Percentiles rank a stretch among this genome's conserved stretches.
These are phyloP conservation scores for Acleris laterana DNA, from an alignment of 2,888 invertebrate genomes.

Conservation along the genomic window DNA sequence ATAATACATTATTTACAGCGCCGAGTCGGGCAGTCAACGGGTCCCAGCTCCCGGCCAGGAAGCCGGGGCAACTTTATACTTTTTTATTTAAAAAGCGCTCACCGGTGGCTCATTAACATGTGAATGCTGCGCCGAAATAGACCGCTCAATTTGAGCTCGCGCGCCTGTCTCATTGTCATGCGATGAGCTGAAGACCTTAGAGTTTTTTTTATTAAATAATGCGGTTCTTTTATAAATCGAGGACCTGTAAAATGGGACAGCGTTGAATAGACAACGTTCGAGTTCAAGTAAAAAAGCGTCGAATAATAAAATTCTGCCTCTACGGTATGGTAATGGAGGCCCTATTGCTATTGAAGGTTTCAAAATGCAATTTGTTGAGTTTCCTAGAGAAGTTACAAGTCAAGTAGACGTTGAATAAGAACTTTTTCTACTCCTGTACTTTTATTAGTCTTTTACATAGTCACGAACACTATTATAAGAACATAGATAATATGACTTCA, in stretches of 20 bases:
- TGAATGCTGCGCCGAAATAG: constrained; percentile 16
- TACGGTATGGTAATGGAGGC: too few relatives aligned
- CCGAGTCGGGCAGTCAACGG: not conserved
- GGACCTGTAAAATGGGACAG: not conserved
- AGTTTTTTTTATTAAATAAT: constrained; percentile 7
- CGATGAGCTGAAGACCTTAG: constrained; percentile 5
- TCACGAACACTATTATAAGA: too few relatives aligned
- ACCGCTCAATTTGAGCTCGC: constrained; percentile 22
- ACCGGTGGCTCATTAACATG: constrained; percentile 15
- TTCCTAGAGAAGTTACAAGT: too few relatives aligned
- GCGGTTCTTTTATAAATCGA: constrained; percentile 9
- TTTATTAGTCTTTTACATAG: too few relatives aligned
- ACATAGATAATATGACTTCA: too few relatives aligned
- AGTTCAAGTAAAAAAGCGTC: too few relatives aligned
- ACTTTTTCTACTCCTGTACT: too few relatives aligned
- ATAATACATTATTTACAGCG: constrained; percentile 32
- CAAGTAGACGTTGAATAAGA: too few relatives aligned
- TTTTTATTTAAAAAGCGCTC: constrained; percentile 10
- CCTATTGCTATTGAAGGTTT: too few relatives aligned
- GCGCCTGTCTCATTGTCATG: constrained; percentile 13
- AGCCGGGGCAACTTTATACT: constrained; percentile 8
- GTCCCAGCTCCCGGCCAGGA: constrained; percentile 7
- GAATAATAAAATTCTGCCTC: too few relatives aligned
- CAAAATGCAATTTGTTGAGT: too few relatives aligned
- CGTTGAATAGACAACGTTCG: too few relatives aligned